Percentiles rank a stretch among this genome's conserved stretches.
phyloP scores from a whole-genome alignment of 2,113 vertebrate genomes.

The Callorhinus ursinus region DNA sequence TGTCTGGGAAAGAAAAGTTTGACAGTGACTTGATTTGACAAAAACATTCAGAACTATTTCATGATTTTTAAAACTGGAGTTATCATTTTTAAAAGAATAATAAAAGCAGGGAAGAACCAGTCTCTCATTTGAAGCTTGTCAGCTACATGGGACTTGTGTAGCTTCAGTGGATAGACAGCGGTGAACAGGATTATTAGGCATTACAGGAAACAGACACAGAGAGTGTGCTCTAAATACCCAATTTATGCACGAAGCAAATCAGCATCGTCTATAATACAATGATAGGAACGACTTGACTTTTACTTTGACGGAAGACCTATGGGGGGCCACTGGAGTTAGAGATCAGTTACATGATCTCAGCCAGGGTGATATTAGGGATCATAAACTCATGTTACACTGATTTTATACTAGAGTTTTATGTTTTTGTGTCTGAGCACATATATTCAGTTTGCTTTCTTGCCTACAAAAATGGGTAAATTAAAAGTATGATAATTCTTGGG shows the following conservation, averaged over 20 bases:
- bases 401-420: neutral
- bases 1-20: neutral
- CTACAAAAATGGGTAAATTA: neutral
- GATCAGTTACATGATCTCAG: neutral
- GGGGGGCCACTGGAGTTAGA: neutral
- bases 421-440: neutral
- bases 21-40: conserved; percentile 28
- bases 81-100: conserved; percentile 35
- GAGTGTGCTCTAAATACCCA: neutral
- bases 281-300: neutral
- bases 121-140: neutral
- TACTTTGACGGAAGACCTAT: neutral
- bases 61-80: conserved; percentile 34
- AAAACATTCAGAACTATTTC: neutral
- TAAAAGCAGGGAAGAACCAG: neutral
- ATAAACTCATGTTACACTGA: neutral
- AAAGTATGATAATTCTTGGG: neutral
- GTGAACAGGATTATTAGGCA: neutral
- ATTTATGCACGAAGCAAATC: neutral
- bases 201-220: neutral
- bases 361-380: neutral
- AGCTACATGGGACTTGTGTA: neutral
- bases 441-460: neutral
- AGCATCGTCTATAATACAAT: neutral
- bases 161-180: neutral